Conservation (phyloP, 2,888 invertebrate species). For the Strigamia transsilvanica region DNA sequence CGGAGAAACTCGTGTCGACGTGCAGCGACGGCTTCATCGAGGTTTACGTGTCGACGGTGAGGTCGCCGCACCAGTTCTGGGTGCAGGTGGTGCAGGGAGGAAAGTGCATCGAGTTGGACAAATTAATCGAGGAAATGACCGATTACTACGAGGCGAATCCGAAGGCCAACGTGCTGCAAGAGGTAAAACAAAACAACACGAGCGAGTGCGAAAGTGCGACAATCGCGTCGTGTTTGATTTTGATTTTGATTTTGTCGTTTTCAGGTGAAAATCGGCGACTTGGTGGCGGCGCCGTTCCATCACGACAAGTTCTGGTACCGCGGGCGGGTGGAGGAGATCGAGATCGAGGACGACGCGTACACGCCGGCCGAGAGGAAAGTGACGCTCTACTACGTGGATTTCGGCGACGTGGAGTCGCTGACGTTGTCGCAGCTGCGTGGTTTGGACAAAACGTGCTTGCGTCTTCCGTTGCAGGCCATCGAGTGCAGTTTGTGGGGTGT, state of each 20-base stretch:
- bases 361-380: conserved; percentile 71
- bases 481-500: conserved; percentile 84
- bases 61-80: conserved; percentile 83
- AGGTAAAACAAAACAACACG: no score
- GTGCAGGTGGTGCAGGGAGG: conserved; percentile 75
- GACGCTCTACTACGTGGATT: conserved; percentile 84
- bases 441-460: conserved; percentile 77
- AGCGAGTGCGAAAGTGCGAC: no score
- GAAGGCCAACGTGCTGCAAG: conserved; percentile 68
- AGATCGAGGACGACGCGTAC: conserved; percentile 72
- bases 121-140: conserved; percentile 82
- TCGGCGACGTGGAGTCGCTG: conserved; percentile 81
- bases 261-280: conserved; percentile 75
- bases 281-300: conserved; percentile 84
- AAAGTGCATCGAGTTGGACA: conserved; percentile 78
- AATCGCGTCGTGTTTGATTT: no score
- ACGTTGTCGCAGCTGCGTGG: conserved; percentile 74
- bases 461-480: conserved; percentile 82
- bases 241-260: neutral
- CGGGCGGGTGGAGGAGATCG: conserved; percentile 74
- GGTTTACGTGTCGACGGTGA: conserved; percentile 86
- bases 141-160: conserved; percentile 73
- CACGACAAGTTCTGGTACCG: conserved; percentile 81
- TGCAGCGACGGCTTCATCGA: conserved; percentile 73
- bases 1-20: conserved; percentile 57